Conservation (phyloP, 2,113 vertebrate species). For the Pituophis catenifer region DNA sequence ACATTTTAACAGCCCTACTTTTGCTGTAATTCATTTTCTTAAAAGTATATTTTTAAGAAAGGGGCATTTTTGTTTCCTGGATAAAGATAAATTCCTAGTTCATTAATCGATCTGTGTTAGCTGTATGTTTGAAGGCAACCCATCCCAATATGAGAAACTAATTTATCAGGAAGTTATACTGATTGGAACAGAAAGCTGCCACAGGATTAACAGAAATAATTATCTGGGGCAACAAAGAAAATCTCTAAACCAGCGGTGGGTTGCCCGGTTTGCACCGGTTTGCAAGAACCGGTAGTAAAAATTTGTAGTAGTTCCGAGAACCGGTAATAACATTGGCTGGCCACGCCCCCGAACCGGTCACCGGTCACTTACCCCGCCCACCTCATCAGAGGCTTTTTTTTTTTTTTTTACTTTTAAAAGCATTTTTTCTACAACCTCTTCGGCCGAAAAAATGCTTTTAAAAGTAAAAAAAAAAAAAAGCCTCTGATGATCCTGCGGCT, state of each 20-base stretch:
- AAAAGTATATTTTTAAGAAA: not conserved
- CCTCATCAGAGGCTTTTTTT: no score
- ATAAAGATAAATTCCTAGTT: not conserved
- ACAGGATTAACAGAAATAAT: not conserved
- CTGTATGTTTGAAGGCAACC: not conserved
- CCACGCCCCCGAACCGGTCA: no score
- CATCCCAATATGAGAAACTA: not conserved
- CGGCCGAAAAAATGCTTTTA: no score
- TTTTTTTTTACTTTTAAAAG: no score
- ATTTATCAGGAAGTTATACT: not conserved
- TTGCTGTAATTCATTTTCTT: not conserved
- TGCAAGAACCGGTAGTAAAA: no score
- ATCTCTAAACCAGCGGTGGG: not conserved
- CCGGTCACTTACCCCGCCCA: no score
- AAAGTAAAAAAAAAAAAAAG: no score
- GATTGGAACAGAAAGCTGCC: not conserved
- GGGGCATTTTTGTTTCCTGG: not conserved
- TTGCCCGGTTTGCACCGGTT: no score
- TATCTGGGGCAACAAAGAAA: not conserved
- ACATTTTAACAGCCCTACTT: not conserved
- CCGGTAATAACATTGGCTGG: no score
- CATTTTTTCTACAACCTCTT: no score
- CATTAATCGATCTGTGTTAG: not conserved
- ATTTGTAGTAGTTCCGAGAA: no score
- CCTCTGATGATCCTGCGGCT: no score